A percentile compares a stretch with the other conserved stretches of the same genome.
phyloP scores from a whole-genome alignment of 2,797 vertebrate genomes.

The Gastrophryne carolinensis region DNA sequence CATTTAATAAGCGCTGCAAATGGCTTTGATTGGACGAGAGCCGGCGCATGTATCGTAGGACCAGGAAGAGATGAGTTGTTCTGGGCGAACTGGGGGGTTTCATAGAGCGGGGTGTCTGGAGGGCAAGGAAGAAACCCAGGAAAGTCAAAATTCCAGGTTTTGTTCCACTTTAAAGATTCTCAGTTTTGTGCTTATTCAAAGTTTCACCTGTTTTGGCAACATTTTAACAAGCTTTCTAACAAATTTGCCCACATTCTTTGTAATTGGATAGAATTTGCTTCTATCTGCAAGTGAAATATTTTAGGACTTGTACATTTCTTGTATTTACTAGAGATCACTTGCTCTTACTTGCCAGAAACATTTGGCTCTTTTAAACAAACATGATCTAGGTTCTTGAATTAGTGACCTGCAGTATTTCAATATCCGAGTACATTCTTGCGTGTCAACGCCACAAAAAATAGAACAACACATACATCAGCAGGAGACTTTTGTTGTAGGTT shows the following conservation, averaged over 20 bases:
- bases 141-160: too few species aligned
- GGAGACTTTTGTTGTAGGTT: slow-evolving; percentile 2
- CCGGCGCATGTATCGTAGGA: too few species aligned
- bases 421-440: slow-evolving; percentile 12
- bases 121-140: too few species aligned
- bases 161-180: too few species aligned
- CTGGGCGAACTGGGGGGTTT: too few species aligned
- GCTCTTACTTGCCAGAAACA: slow-evolving; percentile 11
- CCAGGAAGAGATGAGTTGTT: too few species aligned
- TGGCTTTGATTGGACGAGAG: too few species aligned
- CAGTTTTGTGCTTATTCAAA: too few species aligned
- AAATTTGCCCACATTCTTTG: background rate
- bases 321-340: slow-evolving; percentile 15
- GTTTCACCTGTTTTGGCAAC: too few species aligned
- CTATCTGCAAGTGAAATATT: slow-evolving; percentile 21
- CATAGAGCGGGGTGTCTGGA: too few species aligned
- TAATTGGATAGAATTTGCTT: slow-evolving; percentile 2
- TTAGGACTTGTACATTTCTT: slow-evolving; percentile 11
- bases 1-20: too few species aligned
- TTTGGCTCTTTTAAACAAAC: slow-evolving; percentile 35
- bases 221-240: too few species aligned
- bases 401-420: slow-evolving; percentile 14
- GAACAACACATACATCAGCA: slow-evolving; percentile 37
- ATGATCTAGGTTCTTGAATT: slow-evolving; percentile 24
- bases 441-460: slow-evolving; percentile 32